A percentile compares a stretch with the other conserved stretches of the same genome.
phyloP scores from a whole-genome alignment of 1,140 invertebrate species.

The Delia radicum region DNA sequence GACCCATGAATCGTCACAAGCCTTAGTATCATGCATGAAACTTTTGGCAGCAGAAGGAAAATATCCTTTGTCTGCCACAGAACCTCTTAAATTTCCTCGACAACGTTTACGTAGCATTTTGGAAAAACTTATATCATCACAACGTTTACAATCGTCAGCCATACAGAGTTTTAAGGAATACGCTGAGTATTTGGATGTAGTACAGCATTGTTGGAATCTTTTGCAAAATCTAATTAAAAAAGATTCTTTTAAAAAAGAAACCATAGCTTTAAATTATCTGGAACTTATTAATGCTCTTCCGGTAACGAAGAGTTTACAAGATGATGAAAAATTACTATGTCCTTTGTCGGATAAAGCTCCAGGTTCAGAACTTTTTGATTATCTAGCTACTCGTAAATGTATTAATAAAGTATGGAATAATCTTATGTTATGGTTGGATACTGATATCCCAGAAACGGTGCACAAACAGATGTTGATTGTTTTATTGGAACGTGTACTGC shows the following conservation, averaged over 20 bases:
- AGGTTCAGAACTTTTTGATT: constrained; percentile 43
- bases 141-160: constrained; percentile 55
- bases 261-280: constrained; percentile 71
- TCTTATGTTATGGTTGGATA: constrained; percentile 64
- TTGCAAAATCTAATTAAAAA: constrained; percentile 59
- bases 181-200: constrained; percentile 64
- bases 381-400: constrained; percentile 52
- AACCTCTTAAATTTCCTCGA: constrained; percentile 53
- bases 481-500: constrained; percentile 79
- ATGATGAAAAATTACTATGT: constrained; percentile 57
- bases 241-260: constrained; percentile 60
- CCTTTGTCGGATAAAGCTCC: constrained; percentile 22
- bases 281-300: constrained; percentile 63
- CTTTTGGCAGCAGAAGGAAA: constrained; percentile 67
- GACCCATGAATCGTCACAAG: constrained; percentile 62
- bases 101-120: constrained; percentile 59
- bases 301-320: constrained; percentile 37
- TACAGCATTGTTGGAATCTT: constrained; percentile 63
- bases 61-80: constrained; percentile 57
- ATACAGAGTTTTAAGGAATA: constrained; percentile 67
- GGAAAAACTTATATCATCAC: constrained; percentile 60
- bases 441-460: constrained; percentile 61
- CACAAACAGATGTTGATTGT: constrained; percentile 79
- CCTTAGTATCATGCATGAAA: constrained; percentile 67
- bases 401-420: constrained; percentile 72